Evolutionary conservation across 2,888 invertebrate species (phyloP), one percentile per base, ranked within the genome.

Genomic region (Plemyria rubiginata): DNA sequence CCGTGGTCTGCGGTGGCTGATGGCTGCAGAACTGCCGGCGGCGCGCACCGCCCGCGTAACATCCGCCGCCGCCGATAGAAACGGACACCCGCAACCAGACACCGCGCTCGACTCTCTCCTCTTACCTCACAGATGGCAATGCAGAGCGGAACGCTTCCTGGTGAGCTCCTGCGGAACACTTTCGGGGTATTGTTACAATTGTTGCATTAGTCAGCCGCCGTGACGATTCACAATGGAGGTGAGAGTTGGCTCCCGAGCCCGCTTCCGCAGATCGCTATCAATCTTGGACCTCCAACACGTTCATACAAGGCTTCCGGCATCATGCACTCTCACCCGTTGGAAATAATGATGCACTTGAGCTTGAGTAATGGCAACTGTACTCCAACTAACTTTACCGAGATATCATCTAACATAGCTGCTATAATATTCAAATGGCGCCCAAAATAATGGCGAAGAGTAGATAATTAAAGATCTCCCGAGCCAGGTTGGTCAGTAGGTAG

Each of bases 81-180:
- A 83, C 85, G 77, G 86, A 88, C 80, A 87, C 89, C 79, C 60
- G 90, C 82, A 89, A 91, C 82, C 67, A 74, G 81, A 90, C 80
- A 81, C 77, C 76, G 75, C 73, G 79, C 81, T 81, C 82, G 77
- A 85, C 90, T 91, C 90, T 90, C 92, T 88, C 88, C 84, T 83
- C 81, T 86, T 84, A 82, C 85, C 80, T 68, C 81, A 81, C 78
- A 76, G 80, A 84, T 85, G 78, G 81, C 82, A 90, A 87, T 86
- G 85, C 88, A 87, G 82, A 90, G 88, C 91, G 90, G 87, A 92
- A 91, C 90, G 87, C 80, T 92, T 92, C 90, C 91, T 88, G 75
- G 77, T 84, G 77, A 76, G 71, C 72, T 81, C 82, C 84, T 77
- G 80, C 75, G 67, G 71, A 75, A 73, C 68, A 68, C 65, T 70